Percentiles rank a stretch among this genome's conserved stretches.
Conservation (phyloP, 2,797 vertebrate genomes). For the Premnoplex brunnescens region DNA sequence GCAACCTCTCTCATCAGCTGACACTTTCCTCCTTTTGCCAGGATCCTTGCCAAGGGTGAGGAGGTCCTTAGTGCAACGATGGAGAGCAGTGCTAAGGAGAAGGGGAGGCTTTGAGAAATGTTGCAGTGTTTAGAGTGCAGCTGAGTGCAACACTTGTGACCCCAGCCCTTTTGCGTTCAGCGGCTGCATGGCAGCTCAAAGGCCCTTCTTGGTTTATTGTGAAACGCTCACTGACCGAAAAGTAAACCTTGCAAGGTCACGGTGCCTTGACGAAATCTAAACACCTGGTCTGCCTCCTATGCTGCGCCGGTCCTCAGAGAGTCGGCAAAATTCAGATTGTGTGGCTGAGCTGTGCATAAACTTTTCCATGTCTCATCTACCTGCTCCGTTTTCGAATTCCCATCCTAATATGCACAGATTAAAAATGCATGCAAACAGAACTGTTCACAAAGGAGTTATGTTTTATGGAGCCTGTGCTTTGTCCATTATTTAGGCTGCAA, state of each 20-base stretch:
- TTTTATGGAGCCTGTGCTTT: not conserved
- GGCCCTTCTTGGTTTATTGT: not conserved
- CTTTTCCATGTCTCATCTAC: not conserved
- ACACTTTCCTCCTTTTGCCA: not conserved
- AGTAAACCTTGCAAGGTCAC: too few relatives aligned
- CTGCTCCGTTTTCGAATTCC: not conserved
- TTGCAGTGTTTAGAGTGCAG: not conserved
- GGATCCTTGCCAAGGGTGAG: not conserved
- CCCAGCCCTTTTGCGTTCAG: not conserved
- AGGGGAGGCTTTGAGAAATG: not conserved
- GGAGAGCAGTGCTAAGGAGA: not conserved
- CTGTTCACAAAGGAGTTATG: fast-evolving
- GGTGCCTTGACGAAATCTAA: not conserved
- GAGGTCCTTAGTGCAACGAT: not conserved
- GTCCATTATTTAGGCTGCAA: not conserved
- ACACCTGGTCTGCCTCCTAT: not conserved
- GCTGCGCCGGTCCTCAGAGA: not conserved
- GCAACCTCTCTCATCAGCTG: not conserved
- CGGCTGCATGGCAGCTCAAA: not conserved
- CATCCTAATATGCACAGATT: not conserved
- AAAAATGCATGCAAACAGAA: not conserved
- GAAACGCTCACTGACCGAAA: not conserved
- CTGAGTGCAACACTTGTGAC: not conserved
- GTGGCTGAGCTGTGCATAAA: not conserved
- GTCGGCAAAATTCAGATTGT: not conserved